A percentile compares a stretch with the other conserved stretches of the same genome.
phyloP scores from a whole-genome alignment of 2,113 vertebrate genomes.

The Leptosomus discolor region DNA sequence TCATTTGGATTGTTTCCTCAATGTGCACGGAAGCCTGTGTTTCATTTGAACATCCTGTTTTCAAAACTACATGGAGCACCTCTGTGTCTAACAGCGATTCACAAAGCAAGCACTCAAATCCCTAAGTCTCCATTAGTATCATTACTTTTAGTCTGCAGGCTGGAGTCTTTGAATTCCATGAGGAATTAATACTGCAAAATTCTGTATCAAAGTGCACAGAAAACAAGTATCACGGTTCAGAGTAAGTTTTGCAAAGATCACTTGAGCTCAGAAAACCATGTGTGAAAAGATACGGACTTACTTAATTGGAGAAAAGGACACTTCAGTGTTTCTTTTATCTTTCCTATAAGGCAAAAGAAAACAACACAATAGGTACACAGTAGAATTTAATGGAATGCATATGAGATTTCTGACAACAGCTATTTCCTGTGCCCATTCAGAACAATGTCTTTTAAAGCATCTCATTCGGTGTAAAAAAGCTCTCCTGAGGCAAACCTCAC shows the following conservation, averaged over 20 bases:
- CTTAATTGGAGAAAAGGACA: conserved; percentile 78
- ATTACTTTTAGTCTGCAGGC: neutral
- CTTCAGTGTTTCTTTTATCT: conserved; percentile 73
- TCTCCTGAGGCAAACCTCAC: neutral
- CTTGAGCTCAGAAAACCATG: neutral
- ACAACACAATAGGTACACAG: neutral
- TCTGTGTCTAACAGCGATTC: neutral
- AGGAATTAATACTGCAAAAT: neutral
- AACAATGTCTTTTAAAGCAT: neutral
- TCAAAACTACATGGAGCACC: neutral
- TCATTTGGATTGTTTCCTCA: neutral
- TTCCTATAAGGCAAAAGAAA: conserved; percentile 57
- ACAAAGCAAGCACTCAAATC: neutral
- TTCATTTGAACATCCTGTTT: neutral
- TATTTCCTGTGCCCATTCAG: neutral
- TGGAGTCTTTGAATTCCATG: neutral
- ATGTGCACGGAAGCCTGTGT: accelerated
- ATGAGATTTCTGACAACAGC: neutral
- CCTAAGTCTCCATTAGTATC: neutral
- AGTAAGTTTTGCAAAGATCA: neutral
- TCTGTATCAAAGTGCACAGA: neutral
- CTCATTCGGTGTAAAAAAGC: neutral
- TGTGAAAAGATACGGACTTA: conserved; percentile 56
- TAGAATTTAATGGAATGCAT: neutral
- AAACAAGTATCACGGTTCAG: neutral